A percentile compares a stretch with the other conserved stretches of the same genome.
phyloP scores from a whole-genome alignment of 2,888 invertebrate species.

The Esperia sulphurella region DNA sequence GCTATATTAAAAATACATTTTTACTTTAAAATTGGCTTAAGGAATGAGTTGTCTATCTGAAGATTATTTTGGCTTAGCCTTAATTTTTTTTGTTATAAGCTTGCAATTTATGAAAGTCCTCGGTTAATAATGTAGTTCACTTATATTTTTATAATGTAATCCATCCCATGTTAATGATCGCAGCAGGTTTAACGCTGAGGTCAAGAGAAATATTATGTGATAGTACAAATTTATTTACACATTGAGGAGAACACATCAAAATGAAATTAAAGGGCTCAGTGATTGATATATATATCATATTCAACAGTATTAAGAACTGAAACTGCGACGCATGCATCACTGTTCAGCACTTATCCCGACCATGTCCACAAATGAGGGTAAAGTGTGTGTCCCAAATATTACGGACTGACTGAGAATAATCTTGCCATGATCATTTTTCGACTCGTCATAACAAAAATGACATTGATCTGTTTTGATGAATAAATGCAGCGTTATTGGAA shows the following conservation, averaged over 20 bases:
- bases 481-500: too few relatives aligned
- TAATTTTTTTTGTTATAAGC: conserved; percentile 47
- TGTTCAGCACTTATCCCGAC: conserved; percentile 5
- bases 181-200: conserved; percentile 6
- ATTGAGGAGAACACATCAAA: conserved; percentile 27
- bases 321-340: conserved; percentile 26
- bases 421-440: conserved; percentile 22
- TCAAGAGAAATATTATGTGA: conserved; percentile 51
- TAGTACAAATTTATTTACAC: conserved; percentile 69
- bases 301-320: conserved; percentile 57
- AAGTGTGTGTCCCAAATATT: conserved; percentile 21
- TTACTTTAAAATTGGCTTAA: conserved; percentile 49
- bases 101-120: conserved; percentile 27
- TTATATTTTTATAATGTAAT: conserved; percentile 11
- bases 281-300: conserved; percentile 28
- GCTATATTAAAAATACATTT: conserved; percentile 35
- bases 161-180: conserved; percentile 9
- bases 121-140: conserved; percentile 18
- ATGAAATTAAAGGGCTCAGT: conserved; percentile 33
- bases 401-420: conserved; percentile 25
- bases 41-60: conserved; percentile 24
- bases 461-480: not conserved
- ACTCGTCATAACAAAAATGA: not conserved
- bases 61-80: conserved; percentile 52
- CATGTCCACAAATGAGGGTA: not conserved